Evolutionary conservation across 2,797 vertebrate genomes (phyloP).

Genomic region (Alfaro cultratus): DNA sequence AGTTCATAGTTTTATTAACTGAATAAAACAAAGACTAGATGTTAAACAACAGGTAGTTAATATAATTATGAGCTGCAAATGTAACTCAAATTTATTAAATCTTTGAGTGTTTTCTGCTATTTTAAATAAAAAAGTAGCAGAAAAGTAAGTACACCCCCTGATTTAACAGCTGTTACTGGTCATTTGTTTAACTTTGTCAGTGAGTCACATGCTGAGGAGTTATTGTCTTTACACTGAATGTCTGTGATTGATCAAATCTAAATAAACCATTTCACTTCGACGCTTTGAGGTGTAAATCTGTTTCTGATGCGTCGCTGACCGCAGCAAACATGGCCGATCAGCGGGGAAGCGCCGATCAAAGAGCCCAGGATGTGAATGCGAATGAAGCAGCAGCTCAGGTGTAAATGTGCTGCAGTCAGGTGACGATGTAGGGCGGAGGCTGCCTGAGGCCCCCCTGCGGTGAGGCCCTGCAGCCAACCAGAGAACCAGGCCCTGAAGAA

Average conservation of each 20-base stretch:
- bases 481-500: no score
- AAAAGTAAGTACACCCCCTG: neutral
- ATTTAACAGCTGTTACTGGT: neutral
- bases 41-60: neutral
- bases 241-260: neutral
- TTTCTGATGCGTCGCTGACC: neutral
- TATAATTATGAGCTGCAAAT: neutral
- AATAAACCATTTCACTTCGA: neutral
- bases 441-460: constrained; percentile 2
- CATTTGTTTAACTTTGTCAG: neutral
- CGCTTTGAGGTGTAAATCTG: neutral
- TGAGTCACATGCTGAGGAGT: neutral
- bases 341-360: neutral
- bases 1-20: neutral
- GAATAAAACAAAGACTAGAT: neutral
- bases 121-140: neutral
- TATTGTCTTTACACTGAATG: neutral
- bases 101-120: neutral
- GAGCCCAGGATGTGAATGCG: constrained; percentile 1
- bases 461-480: neutral
- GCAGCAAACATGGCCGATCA: neutral
- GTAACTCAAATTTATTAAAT: neutral
- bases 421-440: neutral
- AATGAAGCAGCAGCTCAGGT: constrained; percentile 8
- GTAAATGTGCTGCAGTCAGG: constrained; percentile 8